These are phyloP conservation scores for Squalus acanthias DNA, from an alignment of 2,797 vertebrate genomes.

Conservation along the genomic window DNA sequence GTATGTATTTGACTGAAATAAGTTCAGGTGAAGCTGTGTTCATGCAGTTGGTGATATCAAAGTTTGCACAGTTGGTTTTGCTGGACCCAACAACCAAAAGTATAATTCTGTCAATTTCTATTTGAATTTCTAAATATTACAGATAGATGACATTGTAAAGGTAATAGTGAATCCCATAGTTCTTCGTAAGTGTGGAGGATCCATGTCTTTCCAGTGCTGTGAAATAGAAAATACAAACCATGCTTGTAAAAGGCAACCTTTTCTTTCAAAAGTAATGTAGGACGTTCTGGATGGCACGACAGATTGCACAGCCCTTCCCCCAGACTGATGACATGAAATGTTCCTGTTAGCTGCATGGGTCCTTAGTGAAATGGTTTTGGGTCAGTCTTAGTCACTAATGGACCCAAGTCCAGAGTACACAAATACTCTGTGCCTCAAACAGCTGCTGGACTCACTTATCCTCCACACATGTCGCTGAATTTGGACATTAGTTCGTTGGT, in stretches of 20 bases:
- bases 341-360: neutral
- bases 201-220: neutral
- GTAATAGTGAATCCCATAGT: neutral
- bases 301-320: neutral
- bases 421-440: neutral
- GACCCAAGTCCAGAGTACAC: neutral
- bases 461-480: neutral
- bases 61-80: conserved; percentile 14
- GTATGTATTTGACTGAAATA: conserved; percentile 4
- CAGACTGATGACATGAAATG: neutral
- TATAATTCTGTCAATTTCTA: neutral
- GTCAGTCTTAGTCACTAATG: neutral
- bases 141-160: neutral
- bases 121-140: neutral
- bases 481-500: neutral
- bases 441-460: neutral
- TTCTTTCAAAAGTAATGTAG: neutral
- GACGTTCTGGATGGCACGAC: neutral
- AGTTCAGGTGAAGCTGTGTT: neutral
- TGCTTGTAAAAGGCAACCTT: neutral
- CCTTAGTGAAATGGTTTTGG: neutral
- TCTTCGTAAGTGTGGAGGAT: neutral
- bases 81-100: conserved; percentile 3
- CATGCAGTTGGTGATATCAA: neutral
- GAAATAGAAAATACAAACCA: neutral